Percentiles rank a stretch among this genome's conserved stretches.
phyloP scores from a whole-genome alignment of 2,113 vertebrate genomes.

The Turdus rufiventris region DNA sequence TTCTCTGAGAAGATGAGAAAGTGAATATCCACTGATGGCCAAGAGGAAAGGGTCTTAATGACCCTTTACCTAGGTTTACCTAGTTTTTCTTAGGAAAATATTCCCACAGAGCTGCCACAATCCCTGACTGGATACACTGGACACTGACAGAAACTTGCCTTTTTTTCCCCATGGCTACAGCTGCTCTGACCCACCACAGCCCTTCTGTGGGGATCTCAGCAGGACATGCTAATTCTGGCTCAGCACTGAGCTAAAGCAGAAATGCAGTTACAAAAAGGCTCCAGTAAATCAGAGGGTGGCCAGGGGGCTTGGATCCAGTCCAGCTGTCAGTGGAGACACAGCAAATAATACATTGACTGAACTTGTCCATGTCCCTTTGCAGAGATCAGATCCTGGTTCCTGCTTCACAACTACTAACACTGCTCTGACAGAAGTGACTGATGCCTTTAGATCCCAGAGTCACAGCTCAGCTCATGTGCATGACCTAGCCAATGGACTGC shows the following conservation, averaged over 20 bases:
- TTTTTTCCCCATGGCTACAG: neutral
- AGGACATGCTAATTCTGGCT: neutral
- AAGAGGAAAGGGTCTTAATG: neutral
- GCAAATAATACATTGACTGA: neutral
- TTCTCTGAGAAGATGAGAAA: neutral
- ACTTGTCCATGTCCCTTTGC: neutral
- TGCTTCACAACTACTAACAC: neutral
- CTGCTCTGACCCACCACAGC: neutral
- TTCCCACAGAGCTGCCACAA: neutral
- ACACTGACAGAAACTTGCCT: neutral
- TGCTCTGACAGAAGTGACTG: conserved; percentile 36
- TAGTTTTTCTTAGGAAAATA: neutral
- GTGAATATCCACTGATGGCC: neutral
- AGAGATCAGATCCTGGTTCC: neutral
- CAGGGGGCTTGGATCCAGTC: neutral
- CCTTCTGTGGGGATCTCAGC: neutral
- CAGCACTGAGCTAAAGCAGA: neutral
- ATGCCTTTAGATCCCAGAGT: conserved; percentile 18
- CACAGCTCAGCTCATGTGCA: neutral
- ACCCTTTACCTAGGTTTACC: neutral
- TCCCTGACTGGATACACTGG: neutral
- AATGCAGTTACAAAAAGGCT: neutral
- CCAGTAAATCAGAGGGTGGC: neutral
- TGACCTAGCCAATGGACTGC: conserved; percentile 22
- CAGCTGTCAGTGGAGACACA: neutral